These are phyloP conservation scores for Anthonomus grandis DNA, from an alignment of 1,140 invertebrate genomes.

Conservation along the genomic window DNA sequence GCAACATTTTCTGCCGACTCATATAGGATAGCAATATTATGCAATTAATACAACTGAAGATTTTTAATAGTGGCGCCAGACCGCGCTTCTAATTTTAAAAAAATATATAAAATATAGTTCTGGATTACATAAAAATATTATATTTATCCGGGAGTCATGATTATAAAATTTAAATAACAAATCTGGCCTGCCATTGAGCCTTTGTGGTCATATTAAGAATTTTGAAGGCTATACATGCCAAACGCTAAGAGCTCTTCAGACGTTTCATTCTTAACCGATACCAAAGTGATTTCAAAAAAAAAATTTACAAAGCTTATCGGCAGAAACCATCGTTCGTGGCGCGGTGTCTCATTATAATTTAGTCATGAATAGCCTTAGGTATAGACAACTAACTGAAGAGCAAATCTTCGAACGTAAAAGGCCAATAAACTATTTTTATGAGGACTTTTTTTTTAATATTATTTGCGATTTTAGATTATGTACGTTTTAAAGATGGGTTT, in stretches of 20 bases:
- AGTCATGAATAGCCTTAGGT: slow-evolving; percentile 30
- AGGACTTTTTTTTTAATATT: slow-evolving; percentile 22
- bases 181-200: background rate
- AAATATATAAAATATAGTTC: no score
- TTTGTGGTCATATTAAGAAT: background rate
- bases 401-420: slow-evolving; percentile 24
- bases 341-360: slow-evolving; percentile 27
- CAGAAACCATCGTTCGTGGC: slow-evolving; percentile 20
- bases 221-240: background rate
- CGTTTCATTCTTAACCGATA: slow-evolving; percentile 9
- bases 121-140: background rate
- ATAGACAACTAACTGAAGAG: slow-evolving; percentile 24
- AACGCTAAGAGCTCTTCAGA: no score
- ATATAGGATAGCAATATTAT: no score
- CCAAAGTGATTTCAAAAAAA: slow-evolving; percentile 20
- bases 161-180: background rate
- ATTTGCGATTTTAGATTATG: slow-evolving; percentile 23
- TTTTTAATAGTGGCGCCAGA: no score
- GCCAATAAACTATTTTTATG: slow-evolving; percentile 25
- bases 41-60: no score
- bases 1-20: no score
- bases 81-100: no score
- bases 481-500: no score
- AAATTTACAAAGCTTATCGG: slow-evolving; percentile 16
- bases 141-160: background rate